Conservation (phyloP, 2,888 invertebrate genomes). For the Glaucopsyche alexis region DNA sequence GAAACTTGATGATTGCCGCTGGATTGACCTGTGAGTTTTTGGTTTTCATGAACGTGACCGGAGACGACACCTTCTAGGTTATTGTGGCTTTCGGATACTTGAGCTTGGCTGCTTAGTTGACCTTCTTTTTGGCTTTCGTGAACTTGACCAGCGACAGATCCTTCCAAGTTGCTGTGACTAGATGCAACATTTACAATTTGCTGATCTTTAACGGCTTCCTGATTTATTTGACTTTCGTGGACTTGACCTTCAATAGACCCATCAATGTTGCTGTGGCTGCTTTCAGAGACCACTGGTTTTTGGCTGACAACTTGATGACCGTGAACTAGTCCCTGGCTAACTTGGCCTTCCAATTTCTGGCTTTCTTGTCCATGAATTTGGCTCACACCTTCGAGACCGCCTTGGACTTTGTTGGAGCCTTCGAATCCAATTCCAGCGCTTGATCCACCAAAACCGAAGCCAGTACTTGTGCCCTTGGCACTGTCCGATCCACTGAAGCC, state of each 20-base stretch:
- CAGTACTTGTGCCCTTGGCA: too few relatives aligned
- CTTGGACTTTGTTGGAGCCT: slow-evolving; percentile 2
- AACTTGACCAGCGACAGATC: slow-evolving; percentile 19
- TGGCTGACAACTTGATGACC: neutral
- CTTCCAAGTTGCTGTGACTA: slow-evolving; percentile 15
- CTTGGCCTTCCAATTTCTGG: neutral
- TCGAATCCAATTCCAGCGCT: neutral
- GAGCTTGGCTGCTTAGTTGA: slow-evolving; percentile 5
- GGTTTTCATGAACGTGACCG: neutral
- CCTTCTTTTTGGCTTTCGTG: slow-evolving; percentile 24
- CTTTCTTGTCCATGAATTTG: neutral
- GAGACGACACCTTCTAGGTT: neutral
- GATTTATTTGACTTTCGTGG: neutral
- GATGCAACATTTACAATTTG: slow-evolving; percentile 8
- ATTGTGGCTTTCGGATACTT: slow-evolving; percentile 16
- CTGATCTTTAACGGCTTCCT: neutral
- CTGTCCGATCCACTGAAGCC: too few relatives aligned
- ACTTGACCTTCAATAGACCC: neutral
- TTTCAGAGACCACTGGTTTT: neutral
- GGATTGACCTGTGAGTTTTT: neutral
- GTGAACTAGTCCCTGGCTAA: neutral
- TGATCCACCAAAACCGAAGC: too few relatives aligned
- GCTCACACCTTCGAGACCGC: neutral
- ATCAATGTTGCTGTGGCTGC: slow-evolving; percentile 5
- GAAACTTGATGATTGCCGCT: slow-evolving; percentile 18